Base-by-base conservation (phyloP, 2,888 invertebrate species). In the Ectemnius cavifrons region DNA sequence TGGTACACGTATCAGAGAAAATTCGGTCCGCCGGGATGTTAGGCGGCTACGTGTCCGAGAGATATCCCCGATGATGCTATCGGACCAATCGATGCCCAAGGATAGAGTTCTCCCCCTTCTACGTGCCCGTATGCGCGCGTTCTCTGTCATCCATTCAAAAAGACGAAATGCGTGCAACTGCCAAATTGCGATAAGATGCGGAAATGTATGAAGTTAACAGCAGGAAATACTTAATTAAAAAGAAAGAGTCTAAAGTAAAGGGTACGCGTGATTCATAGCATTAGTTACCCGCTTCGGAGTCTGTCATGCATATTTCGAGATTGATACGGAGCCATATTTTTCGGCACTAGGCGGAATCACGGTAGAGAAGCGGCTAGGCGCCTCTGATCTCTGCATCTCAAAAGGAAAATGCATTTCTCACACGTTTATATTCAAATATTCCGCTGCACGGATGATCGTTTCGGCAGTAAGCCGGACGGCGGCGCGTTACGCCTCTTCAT, bases 31-130 rank as follows among this genome's bases (percentile, higher is more conserved):
- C 73, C 63, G 77, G 78, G 77, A 84, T 73, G 82, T 85, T 80
- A 82, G 80, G 80, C 49, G 80, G 78, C 69, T 83, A 81, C 81
- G 81, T 80, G 80, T 80, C 81, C 81, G 79, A 76, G 71, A 78
- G 82, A 85, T 85, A 85, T 81, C 77, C 77, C 64, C 81, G 77
- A 84, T 84, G 81, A 81, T 79, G 78, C 78, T 80, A 77, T 73
- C 73, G 76, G 81, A 83, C 83, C 83, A 83, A 83, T 83, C 83
- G 79, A 78, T 73, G 75, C 70, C 73, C 73, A 73, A 69, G 71
- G 71, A 75, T 77, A 75, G 72, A 3, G 23, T 23, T 23, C 69
- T 58, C 63, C 70, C 16, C 52, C 52, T 14, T 5, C 52, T 52
- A 16, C n/a, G 52, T 52, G 52, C 16, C 14, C 13, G 14, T 16